Evolutionary conservation across 2,888 invertebrate species (phyloP).

Genomic region (Sussaba pulchella): DNA sequence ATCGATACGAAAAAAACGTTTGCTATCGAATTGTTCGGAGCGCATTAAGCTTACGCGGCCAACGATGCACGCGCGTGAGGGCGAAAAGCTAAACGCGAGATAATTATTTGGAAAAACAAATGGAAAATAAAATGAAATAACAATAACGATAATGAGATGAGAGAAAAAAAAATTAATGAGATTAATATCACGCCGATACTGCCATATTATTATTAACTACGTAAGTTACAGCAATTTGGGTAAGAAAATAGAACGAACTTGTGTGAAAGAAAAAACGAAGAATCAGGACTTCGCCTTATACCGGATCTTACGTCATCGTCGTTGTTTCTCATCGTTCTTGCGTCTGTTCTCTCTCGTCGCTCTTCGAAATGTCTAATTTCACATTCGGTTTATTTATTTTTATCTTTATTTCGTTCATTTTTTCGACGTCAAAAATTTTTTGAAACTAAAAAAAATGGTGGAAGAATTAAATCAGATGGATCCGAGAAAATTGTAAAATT

Average conservation of each 20-base stretch:
- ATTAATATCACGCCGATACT: conserved; percentile 80
- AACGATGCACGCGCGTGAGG: conserved; percentile 56
- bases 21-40: no score
- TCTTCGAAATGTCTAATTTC: conserved; percentile 34
- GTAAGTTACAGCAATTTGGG: conserved; percentile 76
- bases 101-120: conserved; percentile 41
- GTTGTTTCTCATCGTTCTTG: conserved; percentile 41
- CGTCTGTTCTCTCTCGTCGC: conserved; percentile 55
- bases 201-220: conserved; percentile 79
- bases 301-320: conserved; percentile 54
- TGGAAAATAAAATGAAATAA: conserved; percentile 28
- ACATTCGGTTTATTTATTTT: background rate
- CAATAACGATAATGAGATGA: conserved; percentile 16
- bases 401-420: conserved; percentile 26
- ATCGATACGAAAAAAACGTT: conserved; percentile 62
- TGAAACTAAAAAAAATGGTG: conserved; percentile 6
- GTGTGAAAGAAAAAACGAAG: conserved; percentile 46
- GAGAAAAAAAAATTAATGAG: conserved; percentile 37
- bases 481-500: background rate
- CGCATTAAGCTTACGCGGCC: no score
- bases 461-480: conserved; percentile 1
- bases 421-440: conserved; percentile 1
- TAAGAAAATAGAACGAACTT: conserved; percentile 69
- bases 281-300: conserved; percentile 72
- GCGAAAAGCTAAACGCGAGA: conserved; percentile 42